A percentile compares a stretch with the other conserved stretches of the same genome.
Conservation (phyloP, 2,113 vertebrate species). For the Promerops cafer region DNA sequence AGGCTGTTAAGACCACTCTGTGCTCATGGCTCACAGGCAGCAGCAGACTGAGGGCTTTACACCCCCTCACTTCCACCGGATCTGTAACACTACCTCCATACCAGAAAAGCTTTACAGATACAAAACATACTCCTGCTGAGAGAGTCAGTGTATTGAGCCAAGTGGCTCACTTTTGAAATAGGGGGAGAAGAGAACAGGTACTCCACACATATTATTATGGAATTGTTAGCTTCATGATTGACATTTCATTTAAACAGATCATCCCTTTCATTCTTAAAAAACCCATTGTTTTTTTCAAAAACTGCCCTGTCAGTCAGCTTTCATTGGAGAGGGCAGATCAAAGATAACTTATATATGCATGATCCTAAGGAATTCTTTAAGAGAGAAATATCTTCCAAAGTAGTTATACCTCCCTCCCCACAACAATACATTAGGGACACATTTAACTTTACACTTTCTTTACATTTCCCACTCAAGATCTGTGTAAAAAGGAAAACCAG, state of each 20-base stretch:
- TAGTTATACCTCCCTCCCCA: background rate
- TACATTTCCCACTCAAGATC: background rate
- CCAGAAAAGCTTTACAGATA: conserved; percentile 21
- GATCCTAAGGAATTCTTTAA: background rate
- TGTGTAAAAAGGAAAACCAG: background rate
- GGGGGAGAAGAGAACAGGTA: background rate
- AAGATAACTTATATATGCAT: background rate
- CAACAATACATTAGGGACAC: background rate
- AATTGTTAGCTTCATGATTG: background rate
- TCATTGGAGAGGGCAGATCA: background rate
- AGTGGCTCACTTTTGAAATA: background rate
- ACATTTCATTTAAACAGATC: background rate
- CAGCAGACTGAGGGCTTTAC: background rate
- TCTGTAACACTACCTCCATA: background rate
- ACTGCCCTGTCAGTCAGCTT: background rate
- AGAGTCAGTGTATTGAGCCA: background rate
- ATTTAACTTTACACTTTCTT: background rate
- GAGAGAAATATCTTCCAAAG: background rate
- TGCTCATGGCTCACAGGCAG: background rate
- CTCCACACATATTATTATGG: background rate
- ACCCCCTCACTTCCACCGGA: background rate
- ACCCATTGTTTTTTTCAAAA: background rate
- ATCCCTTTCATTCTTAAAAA: background rate
- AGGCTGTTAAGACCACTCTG: background rate
- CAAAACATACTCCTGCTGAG: background rate